phyloP scores from a whole-genome alignment of 2,113 vertebrate species.

The Nyctereutes procyonoides region DNA sequence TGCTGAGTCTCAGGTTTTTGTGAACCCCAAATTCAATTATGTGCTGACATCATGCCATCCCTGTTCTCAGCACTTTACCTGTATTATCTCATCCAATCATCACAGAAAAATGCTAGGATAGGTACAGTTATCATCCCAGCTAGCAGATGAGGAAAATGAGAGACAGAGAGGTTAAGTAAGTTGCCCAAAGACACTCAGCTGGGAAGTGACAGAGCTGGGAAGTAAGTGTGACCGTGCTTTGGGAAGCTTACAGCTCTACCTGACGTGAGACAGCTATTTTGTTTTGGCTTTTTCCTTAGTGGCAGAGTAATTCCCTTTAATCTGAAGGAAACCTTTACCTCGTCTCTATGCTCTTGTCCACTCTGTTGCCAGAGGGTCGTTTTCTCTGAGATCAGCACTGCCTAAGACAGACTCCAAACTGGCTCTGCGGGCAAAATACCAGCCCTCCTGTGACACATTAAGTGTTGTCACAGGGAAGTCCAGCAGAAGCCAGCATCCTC shows the following conservation, averaged over 20 bases:
- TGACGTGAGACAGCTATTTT: background rate
- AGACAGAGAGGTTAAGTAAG: background rate
- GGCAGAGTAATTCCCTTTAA: background rate
- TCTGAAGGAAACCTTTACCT: background rate
- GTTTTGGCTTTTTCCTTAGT: background rate
- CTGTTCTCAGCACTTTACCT: background rate
- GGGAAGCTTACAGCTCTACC: accelerated
- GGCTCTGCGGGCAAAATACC: background rate
- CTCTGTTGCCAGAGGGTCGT: background rate
- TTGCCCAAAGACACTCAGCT: background rate
- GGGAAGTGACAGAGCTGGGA: background rate
- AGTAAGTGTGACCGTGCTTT: accelerated
- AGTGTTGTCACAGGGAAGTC: background rate
- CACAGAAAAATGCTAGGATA: background rate
- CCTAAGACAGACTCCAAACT: background rate
- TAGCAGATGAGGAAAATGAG: background rate
- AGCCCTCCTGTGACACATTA: accelerated
- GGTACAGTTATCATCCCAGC: background rate
- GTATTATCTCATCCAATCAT: background rate
- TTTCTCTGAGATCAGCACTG: background rate
- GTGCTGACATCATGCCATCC: background rate
- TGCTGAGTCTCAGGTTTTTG: background rate
- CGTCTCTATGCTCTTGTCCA: background rate
- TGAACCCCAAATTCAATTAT: background rate
- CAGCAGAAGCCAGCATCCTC: background rate